These are phyloP conservation scores for Metellina segmentata DNA, from an alignment of 2,888 invertebrate species.

Conservation along the genomic window DNA sequence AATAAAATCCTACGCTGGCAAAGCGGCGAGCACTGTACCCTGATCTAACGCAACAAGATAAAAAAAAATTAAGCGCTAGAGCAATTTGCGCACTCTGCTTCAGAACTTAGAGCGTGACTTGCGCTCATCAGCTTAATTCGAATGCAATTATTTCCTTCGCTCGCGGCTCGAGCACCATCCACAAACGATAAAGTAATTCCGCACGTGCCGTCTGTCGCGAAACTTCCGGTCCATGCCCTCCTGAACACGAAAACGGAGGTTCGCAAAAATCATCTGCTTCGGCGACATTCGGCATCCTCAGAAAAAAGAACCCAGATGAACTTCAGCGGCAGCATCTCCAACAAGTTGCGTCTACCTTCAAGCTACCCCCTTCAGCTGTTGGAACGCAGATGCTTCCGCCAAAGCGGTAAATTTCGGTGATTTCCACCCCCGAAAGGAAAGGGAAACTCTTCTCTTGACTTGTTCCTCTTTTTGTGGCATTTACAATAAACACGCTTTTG, in stretches of 20 bases:
- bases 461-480: background rate
- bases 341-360: slow-evolving; percentile 48
- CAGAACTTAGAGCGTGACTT: slow-evolving; percentile 11
- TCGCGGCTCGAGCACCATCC: too few relatives aligned
- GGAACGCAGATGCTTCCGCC: slow-evolving; percentile 62
- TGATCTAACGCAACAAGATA: background rate
- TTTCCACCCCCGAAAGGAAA: slow-evolving; percentile 49
- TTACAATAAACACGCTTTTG: slow-evolving; percentile 10
- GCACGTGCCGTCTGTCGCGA: slow-evolving; percentile 40
- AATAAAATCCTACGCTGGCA: background rate
- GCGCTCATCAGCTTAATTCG: slow-evolving; percentile 9
- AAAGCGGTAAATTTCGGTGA: slow-evolving; percentile 60
- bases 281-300: slow-evolving; percentile 11
- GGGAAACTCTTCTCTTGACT: slow-evolving; percentile 26
- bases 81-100: background rate
- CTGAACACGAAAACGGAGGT: slow-evolving; percentile 19
- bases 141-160: background rate
- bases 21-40: background rate
- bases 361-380: slow-evolving; percentile 65
- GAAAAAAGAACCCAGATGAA: slow-evolving; percentile 4
- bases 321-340: slow-evolving; percentile 10
- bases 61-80: background rate
- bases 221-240: slow-evolving; percentile 26
- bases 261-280: slow-evolving; percentile 29
- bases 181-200: slow-evolving; percentile 20